These are phyloP conservation scores for Myotis daubentonii DNA, from an alignment of 2,797 vertebrate species.

Conservation along the genomic window DNA sequence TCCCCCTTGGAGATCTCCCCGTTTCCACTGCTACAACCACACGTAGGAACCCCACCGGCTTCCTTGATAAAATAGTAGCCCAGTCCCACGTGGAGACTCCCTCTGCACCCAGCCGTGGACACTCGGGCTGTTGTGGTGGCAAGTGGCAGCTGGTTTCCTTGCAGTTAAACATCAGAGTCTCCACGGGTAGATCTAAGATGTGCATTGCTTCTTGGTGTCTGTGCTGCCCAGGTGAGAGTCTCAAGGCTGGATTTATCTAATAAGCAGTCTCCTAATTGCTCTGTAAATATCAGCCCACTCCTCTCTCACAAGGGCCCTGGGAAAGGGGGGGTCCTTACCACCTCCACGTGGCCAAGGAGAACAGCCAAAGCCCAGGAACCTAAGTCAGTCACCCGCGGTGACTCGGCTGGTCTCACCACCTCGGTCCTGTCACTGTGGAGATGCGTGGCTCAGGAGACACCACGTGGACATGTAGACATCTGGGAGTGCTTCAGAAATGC, in stretches of 20 bases:
- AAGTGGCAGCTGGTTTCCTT: not conserved
- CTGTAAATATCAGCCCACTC: not conserved
- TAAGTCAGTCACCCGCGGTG: not conserved
- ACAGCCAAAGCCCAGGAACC: not conserved
- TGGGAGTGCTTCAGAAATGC: not conserved
- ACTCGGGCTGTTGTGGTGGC: not conserved
- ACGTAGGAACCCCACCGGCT: not conserved
- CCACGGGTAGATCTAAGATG: not conserved
- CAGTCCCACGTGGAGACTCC: not conserved
- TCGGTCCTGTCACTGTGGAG: not conserved
- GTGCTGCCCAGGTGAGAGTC: not conserved
- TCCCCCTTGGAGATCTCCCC: not conserved
- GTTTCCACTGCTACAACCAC: not conserved
- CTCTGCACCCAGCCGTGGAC: not conserved
- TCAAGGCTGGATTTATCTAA: not conserved
- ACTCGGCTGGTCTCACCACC: not conserved
- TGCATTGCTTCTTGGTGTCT: not conserved
- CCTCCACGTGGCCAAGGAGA: not conserved
- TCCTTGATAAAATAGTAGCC: constrained; percentile 19
- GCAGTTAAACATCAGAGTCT: not conserved
- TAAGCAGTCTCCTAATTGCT: not conserved
- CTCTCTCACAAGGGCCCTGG: not conserved
- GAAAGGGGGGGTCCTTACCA: not conserved
- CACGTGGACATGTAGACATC: not conserved
- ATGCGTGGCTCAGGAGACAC: not conserved